Conservation (phyloP, 2,888 invertebrate species). For the Acanthosepion esculentum region DNA sequence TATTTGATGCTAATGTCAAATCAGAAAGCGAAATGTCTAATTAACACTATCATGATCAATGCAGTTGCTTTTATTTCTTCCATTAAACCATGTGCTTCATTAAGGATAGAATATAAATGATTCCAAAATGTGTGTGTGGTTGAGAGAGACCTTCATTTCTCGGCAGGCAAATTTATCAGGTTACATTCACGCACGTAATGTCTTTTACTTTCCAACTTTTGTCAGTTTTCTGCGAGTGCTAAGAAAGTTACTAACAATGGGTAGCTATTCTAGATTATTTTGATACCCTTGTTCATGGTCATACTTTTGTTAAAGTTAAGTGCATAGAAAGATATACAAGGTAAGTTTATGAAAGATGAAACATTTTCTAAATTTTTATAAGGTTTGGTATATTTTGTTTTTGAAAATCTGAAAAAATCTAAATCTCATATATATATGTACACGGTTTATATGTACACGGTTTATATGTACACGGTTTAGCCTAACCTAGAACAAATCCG, state of each 20-base stretch:
- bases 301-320: too few relatives aligned
- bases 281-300: too few relatives aligned
- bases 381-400: too few relatives aligned
- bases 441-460: too few relatives aligned
- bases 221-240: neutral
- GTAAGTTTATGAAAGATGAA: too few relatives aligned
- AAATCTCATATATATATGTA: too few relatives aligned
- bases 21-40: neutral
- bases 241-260: neutral
- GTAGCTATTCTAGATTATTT: neutral
- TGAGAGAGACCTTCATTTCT: neutral
- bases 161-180: neutral
- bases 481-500: too few relatives aligned
- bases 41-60: neutral
- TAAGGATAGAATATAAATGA: neutral
- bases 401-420: too few relatives aligned
- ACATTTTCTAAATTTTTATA: too few relatives aligned
- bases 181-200: neutral
- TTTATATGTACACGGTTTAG: too few relatives aligned
- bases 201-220: neutral
- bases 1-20: neutral
- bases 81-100: neutral
- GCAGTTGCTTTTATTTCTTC: neutral
- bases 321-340: too few relatives aligned
- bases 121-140: neutral